Base-by-base conservation (phyloP, 92 coral and sea anemone species). In the Nematostella vectensis region DNA sequence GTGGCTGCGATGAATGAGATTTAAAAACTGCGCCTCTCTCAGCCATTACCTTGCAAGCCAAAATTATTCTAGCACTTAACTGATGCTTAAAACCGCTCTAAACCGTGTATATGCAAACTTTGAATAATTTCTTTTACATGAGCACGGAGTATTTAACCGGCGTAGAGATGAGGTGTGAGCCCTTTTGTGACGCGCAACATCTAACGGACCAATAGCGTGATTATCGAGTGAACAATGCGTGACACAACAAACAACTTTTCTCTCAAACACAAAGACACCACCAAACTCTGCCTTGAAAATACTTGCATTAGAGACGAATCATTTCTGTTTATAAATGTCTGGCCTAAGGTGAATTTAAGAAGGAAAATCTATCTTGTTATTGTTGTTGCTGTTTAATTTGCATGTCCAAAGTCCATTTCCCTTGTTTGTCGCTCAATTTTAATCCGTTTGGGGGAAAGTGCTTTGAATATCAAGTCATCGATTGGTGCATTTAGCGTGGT, bases 141-240 rank as follows among this genome's bases (percentile, higher is more conserved):
- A 25, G 9, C 19, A 4, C 11, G 4, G 29, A 50, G 31, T 8
- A 12, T 25, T 50, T 50, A 20, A 20, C 19, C 6, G 21, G 4
- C 21, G 8, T 11, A 47, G 52, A 10, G 19, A 47, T 47, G 10
- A 10, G 11, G 55, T 3, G 55, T 4, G 12, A 8, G 39, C 2
- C 21, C 72, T 40, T 50, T 66, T 66, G 63, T 66, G 72, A 66
- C 56, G 72, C 47, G 43, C 37, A 3, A 9, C 8, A 15, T 4
- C 54, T 48, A 62, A 66, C 72, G 72, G 37, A 63, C 30, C n/a
- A 62, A n/a, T 27, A 12, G 42, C 63, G 61, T 66, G 72, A 64
- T 64, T 52, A 33, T 33, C 15, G 40, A 33, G 40, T 33, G 40
- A 33, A 33, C 40, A 33, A 33, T 33, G 15, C 40, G 40, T 6